Percentiles rank a stretch among this genome's conserved stretches.
Conservation (phyloP, 2,797 vertebrate species). For the Sebastiscus tertius region DNA sequence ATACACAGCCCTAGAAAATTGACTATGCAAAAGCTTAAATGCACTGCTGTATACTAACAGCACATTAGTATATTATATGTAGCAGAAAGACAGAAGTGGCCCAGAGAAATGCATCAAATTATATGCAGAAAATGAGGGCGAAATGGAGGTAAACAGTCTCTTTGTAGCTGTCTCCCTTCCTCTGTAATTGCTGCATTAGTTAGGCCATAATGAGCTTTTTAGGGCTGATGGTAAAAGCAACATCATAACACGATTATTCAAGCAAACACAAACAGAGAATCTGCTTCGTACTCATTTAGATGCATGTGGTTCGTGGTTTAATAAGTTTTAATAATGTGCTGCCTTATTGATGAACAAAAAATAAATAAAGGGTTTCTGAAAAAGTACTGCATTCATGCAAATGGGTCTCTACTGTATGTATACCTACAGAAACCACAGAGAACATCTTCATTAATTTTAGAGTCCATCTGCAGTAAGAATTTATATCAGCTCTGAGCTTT, state of each 20-base stretch:
- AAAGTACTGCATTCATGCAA: background rate
- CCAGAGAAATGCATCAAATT: background rate
- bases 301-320: background rate
- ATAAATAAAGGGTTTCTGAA: background rate
- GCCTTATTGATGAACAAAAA: background rate
- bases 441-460: slow-evolving; percentile 11
- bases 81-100: background rate
- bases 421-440: background rate
- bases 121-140: slow-evolving; percentile 1
- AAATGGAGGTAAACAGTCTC: slow-evolving; percentile 12
- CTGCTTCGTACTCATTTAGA: background rate
- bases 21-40: background rate
- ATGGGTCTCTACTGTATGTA: background rate
- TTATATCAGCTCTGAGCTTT: slow-evolving; percentile 22
- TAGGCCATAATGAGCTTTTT: slow-evolving; percentile 21
- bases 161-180: slow-evolving; percentile 19
- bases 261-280: background rate
- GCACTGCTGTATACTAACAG: background rate
- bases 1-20: background rate
- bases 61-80: background rate
- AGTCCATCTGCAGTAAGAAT: background rate
- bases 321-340: slow-evolving; percentile 7
- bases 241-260: slow-evolving; percentile 7
- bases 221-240: slow-evolving; percentile 26
- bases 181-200: slow-evolving; percentile 33